Evolutionary conservation across 2,113 vertebrate genomes (phyloP).

Genomic region (Elephas maximus): DNA sequence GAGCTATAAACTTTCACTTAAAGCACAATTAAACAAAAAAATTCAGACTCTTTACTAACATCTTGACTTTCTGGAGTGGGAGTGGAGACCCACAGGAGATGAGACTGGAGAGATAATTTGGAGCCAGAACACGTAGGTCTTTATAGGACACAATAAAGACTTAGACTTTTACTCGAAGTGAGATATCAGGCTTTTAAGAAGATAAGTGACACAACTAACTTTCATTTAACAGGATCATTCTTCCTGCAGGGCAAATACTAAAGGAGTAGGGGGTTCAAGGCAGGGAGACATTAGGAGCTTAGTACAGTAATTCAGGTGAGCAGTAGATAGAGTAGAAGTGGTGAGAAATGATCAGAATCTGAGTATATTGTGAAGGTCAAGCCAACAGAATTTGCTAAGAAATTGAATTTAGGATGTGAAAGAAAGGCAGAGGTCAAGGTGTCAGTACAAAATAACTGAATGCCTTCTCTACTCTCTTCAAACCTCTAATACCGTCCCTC

Average conservation of each 20-base stretch:
- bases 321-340: background rate
- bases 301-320: background rate
- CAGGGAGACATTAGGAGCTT: background rate
- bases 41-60: background rate
- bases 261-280: background rate
- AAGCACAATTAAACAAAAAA: too few species aligned
- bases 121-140: background rate
- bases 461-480: constrained; percentile 2
- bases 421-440: background rate
- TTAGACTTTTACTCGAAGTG: background rate
- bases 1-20: too few species aligned
- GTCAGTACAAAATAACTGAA: background rate
- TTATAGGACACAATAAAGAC: background rate
- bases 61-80: background rate
- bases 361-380: background rate
- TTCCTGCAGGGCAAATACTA: background rate
- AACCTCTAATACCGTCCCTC: background rate
- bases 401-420: background rate
- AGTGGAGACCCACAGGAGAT: background rate
- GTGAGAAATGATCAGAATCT: background rate
- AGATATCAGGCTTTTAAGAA: background rate
- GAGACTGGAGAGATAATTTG: background rate
- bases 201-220: constrained; percentile 3
- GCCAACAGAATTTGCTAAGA: too few species aligned
- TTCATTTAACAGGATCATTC: background rate